These are phyloP conservation scores for Nematostella vectensis DNA, from an alignment of 92 coral and sea anemone genomes.

Conservation along the genomic window DNA sequence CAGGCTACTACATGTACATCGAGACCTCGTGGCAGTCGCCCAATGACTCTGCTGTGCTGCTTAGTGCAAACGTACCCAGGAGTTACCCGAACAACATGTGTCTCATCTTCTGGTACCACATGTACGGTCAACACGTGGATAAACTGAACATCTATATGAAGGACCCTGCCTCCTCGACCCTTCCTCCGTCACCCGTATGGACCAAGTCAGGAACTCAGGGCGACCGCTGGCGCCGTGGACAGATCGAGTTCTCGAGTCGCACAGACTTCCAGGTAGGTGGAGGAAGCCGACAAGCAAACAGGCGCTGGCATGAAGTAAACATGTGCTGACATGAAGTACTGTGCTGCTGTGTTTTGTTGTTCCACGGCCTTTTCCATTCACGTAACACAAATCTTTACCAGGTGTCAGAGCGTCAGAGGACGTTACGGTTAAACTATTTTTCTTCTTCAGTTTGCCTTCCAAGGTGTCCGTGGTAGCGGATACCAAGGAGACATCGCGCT, in stretches of 20 bases:
- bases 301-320: too few relatives aligned
- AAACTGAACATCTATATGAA: conserved; percentile 53
- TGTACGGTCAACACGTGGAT: conserved; percentile 92
- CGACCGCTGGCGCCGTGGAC: conserved; percentile 68
- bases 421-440: too few relatives aligned
- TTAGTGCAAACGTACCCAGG: conserved; percentile 55
- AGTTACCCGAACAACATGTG: conserved; percentile 53
- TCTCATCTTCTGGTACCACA: conserved; percentile 90
- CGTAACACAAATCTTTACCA: too few relatives aligned
- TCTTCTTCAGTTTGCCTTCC: conserved; percentile 55
- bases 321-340: too few relatives aligned
- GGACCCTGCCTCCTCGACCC: conserved; percentile 21
- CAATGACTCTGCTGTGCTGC: conserved; percentile 65
- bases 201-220: conserved; percentile 81
- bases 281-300: too few relatives aligned
- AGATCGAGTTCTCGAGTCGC: conserved; percentile 49
- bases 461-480: conserved; percentile 69
- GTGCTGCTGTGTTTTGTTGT: too few relatives aligned
- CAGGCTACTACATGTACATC: conserved; percentile 89
- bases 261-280: conserved; percentile 52
- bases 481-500: conserved; percentile 95
- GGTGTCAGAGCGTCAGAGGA: too few relatives aligned
- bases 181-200: conserved; percentile 72
- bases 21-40: conserved; percentile 68
- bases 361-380: too few relatives aligned